Conservation (phyloP, 2,888 invertebrate genomes). For the Smittia aterrima region DNA sequence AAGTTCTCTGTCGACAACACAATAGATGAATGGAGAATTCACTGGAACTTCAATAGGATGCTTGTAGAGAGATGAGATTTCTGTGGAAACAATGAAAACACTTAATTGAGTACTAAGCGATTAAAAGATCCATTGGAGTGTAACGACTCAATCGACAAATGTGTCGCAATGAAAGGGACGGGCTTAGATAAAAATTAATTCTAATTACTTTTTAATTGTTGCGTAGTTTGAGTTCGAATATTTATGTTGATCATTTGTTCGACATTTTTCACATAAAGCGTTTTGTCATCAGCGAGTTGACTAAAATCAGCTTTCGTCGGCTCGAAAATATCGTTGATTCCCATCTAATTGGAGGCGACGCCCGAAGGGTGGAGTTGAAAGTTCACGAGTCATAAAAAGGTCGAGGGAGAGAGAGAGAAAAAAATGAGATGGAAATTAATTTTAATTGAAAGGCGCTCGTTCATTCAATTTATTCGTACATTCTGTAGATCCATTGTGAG, state of each 20-base stretch:
- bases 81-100: slow-evolving; percentile 45
- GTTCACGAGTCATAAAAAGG: background rate
- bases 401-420: too few species aligned
- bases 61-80: slow-evolving; percentile 51
- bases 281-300: slow-evolving; percentile 73
- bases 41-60: slow-evolving; percentile 71
- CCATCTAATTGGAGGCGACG: slow-evolving; percentile 60
- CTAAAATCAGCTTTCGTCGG: slow-evolving; percentile 75
- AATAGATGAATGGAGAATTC: slow-evolving; percentile 67
- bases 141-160: background rate
- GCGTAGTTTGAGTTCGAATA: slow-evolving; percentile 68
- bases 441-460: slow-evolving; percentile 14
- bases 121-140: slow-evolving; percentile 34
- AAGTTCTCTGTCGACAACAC: slow-evolving; percentile 74
- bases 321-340: slow-evolving; percentile 75
- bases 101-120: slow-evolving; percentile 51
- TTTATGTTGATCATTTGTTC: slow-evolving; percentile 82
- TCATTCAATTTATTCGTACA: slow-evolving; percentile 56
- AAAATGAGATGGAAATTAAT: background rate
- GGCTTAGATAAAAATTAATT: background rate
- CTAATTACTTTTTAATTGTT: slow-evolving; percentile 53
- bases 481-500: slow-evolving; percentile 78
- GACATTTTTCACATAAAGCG: slow-evolving; percentile 77
- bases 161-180: background rate
- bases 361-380: background rate